Conservation (phyloP, 23 tunicate genomes). For the Trididemnum miniatum region DNA sequence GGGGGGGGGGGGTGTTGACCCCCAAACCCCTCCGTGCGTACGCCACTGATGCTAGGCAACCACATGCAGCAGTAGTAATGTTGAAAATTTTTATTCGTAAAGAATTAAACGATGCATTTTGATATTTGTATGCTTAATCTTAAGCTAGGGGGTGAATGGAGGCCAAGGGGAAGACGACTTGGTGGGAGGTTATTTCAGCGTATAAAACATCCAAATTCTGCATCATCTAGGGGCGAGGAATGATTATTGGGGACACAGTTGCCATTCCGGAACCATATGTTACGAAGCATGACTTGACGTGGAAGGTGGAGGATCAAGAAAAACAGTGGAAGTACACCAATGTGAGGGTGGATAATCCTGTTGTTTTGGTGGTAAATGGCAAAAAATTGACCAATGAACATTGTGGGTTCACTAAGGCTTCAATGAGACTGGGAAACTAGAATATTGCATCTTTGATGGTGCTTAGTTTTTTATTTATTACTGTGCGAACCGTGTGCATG, state of each 20-base stretch:
- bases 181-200: too few relatives aligned
- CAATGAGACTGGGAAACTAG: constrained; percentile 37
- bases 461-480: not conserved
- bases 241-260: constrained; percentile 93
- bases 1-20: too few relatives aligned
- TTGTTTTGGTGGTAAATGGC: constrained; percentile 67
- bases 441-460: not conserved
- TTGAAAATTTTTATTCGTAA: too few relatives aligned
- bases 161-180: too few relatives aligned
- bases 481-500: not conserved
- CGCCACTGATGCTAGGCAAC: too few relatives aligned
- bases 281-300: constrained; percentile 36
- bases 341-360: constrained; percentile 77
- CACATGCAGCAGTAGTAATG: too few relatives aligned
- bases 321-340: constrained; percentile 48
- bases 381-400: constrained; percentile 53
- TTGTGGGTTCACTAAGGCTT: constrained; percentile 63
- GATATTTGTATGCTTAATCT: not conserved
- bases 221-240: constrained; percentile 63
- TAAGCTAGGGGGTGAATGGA: too few relatives aligned
- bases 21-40: too few relatives aligned
- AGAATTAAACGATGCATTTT: not conserved
- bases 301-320: not conserved
- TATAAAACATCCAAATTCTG: too few relatives aligned
- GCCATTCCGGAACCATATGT: constrained; percentile 83